Conservation (phyloP, 2,888 invertebrate species). For the Prenolepis imparis region DNA sequence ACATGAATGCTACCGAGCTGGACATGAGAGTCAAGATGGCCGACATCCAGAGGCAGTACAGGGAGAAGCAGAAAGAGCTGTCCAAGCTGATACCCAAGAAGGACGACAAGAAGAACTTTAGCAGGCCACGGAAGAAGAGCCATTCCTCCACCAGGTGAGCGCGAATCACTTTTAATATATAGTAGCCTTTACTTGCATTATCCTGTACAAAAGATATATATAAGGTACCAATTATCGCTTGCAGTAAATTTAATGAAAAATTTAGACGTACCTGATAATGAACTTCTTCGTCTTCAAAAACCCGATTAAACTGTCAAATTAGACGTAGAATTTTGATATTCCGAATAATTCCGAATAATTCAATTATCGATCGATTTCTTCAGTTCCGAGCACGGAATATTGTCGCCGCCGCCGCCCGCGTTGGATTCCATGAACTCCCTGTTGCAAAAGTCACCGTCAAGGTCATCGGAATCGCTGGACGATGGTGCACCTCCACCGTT, state of each 20-base stretch:
- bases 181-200: not conserved
- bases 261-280: not conserved
- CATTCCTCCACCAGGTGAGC: conserved; percentile 77
- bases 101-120: conserved; percentile 87
- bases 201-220: not conserved
- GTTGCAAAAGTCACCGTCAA: conserved; percentile 70
- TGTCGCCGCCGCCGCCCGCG: conserved; percentile 64
- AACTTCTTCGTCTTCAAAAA: not conserved
- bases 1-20: conserved; percentile 92
- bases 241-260: not conserved
- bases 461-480: conserved; percentile 58
- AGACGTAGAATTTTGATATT: not conserved
- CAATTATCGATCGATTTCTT: conserved; percentile 13
- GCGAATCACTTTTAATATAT: conserved; percentile 2
- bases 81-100: conserved; percentile 90
- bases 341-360: not conserved
- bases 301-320: not conserved
- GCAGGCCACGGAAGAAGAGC: conserved; percentile 86
- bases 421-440: conserved; percentile 68
- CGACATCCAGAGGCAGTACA: conserved; percentile 93
- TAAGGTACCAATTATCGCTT: not conserved
- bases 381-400: conserved; percentile 74
- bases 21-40: conserved; percentile 94
- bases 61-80: conserved; percentile 94
- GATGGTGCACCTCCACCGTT: conserved; percentile 61